Base-by-base conservation (phyloP, 2,797 vertebrate genomes). In the Siniperca obscura region DNA sequence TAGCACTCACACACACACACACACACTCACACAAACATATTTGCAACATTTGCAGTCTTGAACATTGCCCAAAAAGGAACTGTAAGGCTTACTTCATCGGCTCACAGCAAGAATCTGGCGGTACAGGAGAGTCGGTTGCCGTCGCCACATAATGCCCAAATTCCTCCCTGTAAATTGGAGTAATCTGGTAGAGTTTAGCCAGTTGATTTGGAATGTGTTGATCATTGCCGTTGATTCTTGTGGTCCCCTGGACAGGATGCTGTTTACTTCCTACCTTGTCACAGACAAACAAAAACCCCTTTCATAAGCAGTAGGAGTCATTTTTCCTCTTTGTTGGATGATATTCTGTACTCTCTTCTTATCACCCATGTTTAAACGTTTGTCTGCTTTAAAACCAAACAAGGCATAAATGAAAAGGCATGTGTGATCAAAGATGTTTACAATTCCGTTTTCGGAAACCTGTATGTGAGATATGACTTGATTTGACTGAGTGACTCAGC, bases 151-250 rank as follows among this genome's bases (percentile, higher is more conserved):
- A 78, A 77, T 80, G 75, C 76, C 84, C 83, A 85, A 81, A 94
- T 91, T 89, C 83, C 83, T 90, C 65, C 61, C 70, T 87, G 74
- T 85, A 88, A 90, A 90, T 84, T 89, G 72, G 76, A 88, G 79
- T 82, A 87, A 93, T 93, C 90, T 92, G 88, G 87, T 87, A 91
- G 87, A 92, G 86, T 81, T 91, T 92, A 91, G 81, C 66, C 76
- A 85, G 52, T 86, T 91, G 82, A 85, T 85, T 70, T 71, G 87
- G 71, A 82, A 85, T 86, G 86, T 90, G 86, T 89, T 91, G 89
- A 84, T 87, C 72, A 78, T 89, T 84, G 72, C 82, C 70, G 70
- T 73, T 87, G 84, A 88, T 90, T 91, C 81, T 83, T 70, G 64
- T 17, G 48, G 80, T 82, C 84, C 86, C 78, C 75, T 42, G 87